These are phyloP conservation scores for Marisa cornuarietis DNA, from an alignment of 1,140 invertebrate species.

Conservation along the genomic window DNA sequence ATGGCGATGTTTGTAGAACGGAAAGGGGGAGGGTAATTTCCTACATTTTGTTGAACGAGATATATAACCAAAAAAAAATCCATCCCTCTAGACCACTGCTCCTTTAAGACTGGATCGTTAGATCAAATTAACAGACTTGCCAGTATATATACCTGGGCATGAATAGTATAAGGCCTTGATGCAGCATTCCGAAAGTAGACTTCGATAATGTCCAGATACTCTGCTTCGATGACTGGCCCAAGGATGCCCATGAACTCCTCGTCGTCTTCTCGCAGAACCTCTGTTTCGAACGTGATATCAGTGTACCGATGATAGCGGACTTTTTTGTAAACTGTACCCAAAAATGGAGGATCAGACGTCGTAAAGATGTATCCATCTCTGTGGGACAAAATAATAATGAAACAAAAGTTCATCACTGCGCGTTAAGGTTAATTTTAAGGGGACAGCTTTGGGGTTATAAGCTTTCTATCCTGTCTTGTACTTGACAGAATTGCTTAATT, in stretches of 20 bases:
- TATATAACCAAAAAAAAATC: too few species aligned
- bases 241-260: conserved; percentile 49
- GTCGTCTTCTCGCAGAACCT: conserved; percentile 27
- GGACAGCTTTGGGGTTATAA: too few species aligned
- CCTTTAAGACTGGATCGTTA: too few species aligned
- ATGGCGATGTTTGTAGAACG: too few species aligned
- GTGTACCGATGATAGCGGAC: conserved; percentile 46
- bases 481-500: too few species aligned
- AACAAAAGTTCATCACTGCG: too few species aligned
- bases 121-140: too few species aligned
- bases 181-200: conserved; percentile 4
- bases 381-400: background rate
- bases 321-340: conserved; percentile 53
- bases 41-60: too few species aligned
- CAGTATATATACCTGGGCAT: conserved; percentile 6
- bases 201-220: conserved; percentile 37
- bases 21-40: too few species aligned
- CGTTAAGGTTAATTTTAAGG: too few species aligned
- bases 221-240: conserved; percentile 53
- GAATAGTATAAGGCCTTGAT: conserved; percentile 10
- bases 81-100: too few species aligned
- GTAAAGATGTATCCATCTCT: conserved; percentile 29
- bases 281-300: conserved; percentile 35
- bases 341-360: conserved; percentile 13
- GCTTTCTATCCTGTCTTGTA: too few species aligned